These are phyloP conservation scores for Phocoena phocoena DNA, from an alignment of 2,113 vertebrate genomes.

Conservation along the genomic window DNA sequence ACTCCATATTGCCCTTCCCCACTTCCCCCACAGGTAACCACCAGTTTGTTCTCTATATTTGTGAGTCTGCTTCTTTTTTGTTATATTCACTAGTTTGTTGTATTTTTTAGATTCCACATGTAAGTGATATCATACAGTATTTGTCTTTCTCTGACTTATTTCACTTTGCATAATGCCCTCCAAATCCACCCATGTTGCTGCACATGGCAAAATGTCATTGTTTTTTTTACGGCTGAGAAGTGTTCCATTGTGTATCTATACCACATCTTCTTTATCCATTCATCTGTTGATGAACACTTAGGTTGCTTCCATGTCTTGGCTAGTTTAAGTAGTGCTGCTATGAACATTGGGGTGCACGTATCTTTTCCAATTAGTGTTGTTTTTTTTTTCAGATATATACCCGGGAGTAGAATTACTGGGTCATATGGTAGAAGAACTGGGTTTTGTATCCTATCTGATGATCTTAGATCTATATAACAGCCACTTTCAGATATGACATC, in stretches of 20 bases:
- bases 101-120: too few relatives aligned
- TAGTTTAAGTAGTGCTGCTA: not conserved
- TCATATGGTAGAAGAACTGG: not conserved
- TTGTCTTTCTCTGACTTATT: too few relatives aligned
- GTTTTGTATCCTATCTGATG: conserved; percentile 22
- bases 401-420: not conserved
- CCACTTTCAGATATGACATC: conserved; percentile 1
- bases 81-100: too few relatives aligned
- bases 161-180: too few relatives aligned
- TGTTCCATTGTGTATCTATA: too few relatives aligned
- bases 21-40: not conserved
- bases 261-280: too few relatives aligned
- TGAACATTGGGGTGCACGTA: too few relatives aligned
- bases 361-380: not conserved
- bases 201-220: too few relatives aligned
- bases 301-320: not conserved
- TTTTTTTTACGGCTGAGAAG: too few relatives aligned
- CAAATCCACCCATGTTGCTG: too few relatives aligned
- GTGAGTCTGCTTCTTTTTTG: too few relatives aligned
- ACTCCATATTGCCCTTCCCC: not conserved
- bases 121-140: too few relatives aligned
- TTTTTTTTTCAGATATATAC: not conserved
- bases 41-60: not conserved
- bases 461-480: not conserved
- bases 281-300: not conserved